Conservation (phyloP, 2,113 vertebrate species). For the Xenopus laevis region DNA sequence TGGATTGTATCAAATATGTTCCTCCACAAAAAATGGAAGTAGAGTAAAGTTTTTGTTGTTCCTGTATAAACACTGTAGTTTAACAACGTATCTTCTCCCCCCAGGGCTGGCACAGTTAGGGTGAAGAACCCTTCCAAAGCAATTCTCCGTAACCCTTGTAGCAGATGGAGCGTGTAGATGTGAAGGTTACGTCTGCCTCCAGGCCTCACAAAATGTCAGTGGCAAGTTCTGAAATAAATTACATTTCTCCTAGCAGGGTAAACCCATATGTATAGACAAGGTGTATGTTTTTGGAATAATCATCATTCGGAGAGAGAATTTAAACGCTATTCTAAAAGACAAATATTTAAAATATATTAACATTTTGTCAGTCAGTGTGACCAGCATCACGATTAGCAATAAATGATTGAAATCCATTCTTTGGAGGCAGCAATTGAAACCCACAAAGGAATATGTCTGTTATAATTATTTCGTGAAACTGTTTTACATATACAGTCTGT, state of each 20-base stretch:
- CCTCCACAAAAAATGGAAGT: too few relatives aligned
- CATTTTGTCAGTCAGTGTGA: background rate
- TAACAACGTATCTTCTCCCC: background rate
- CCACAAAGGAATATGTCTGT: too few relatives aligned
- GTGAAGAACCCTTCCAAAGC: background rate
- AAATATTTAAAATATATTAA: background rate
- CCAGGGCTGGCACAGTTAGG: background rate
- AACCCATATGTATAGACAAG: slow-evolving; percentile 14
- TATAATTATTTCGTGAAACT: too few relatives aligned
- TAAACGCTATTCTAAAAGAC: background rate
- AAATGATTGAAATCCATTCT: too few relatives aligned
- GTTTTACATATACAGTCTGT: too few relatives aligned
- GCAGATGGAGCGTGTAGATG: slow-evolving; percentile 15
- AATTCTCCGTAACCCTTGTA: background rate
- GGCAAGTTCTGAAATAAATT: slow-evolving; percentile 11
- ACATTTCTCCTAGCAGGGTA: slow-evolving; percentile 8
- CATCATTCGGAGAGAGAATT: background rate
- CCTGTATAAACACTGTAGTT: background rate
- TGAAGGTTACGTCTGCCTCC: slow-evolving; percentile 31
- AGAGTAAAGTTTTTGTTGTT: background rate
- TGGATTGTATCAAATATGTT: background rate
- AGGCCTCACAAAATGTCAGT: slow-evolving; percentile 31
- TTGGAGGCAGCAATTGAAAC: too few relatives aligned
- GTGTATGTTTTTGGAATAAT: background rate
- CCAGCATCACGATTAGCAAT: background rate